Conservation (phyloP, 1,140 invertebrate genomes). For the Mactra quadrangularis region DNA sequence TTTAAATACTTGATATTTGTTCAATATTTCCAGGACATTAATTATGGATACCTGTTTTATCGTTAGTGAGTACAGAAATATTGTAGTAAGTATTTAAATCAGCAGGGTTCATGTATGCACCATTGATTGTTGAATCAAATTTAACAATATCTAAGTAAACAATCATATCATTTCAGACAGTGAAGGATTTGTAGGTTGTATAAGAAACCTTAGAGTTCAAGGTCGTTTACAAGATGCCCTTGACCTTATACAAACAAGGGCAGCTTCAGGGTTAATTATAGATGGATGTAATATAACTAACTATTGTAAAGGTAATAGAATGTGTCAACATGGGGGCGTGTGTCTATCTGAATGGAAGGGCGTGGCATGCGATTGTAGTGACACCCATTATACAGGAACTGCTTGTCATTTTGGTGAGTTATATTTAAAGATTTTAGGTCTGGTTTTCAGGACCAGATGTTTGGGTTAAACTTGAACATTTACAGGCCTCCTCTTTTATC, state of each 20-base stretch:
- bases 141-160: too few species aligned
- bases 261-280: constrained; percentile 90
- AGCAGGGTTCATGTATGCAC: too few species aligned
- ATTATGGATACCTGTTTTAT: too few species aligned
- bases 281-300: constrained; percentile 96
- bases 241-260: constrained; percentile 90
- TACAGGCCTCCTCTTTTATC: too few species aligned
- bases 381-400: constrained; percentile 93
- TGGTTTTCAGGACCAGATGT: too few species aligned
- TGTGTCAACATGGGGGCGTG: constrained; percentile 95
- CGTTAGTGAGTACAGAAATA: too few species aligned
- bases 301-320: constrained; percentile 93
- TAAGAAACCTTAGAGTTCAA: constrained; percentile 94
- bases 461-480: too few species aligned
- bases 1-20: too few species aligned
- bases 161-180: constrained; percentile 65
- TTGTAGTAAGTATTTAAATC: too few species aligned
- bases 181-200: constrained; percentile 93
- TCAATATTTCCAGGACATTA: too few species aligned
- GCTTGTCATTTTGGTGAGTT: constrained; percentile 95
- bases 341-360: constrained; percentile 94
- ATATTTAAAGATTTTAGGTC: neutral
- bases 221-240: constrained; percentile 89
- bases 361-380: constrained; percentile 94
- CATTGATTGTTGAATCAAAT: too few species aligned